These are phyloP conservation scores for Oophaga sylvatica DNA, from an alignment of 2,797 vertebrate genomes.

Conservation along the genomic window DNA sequence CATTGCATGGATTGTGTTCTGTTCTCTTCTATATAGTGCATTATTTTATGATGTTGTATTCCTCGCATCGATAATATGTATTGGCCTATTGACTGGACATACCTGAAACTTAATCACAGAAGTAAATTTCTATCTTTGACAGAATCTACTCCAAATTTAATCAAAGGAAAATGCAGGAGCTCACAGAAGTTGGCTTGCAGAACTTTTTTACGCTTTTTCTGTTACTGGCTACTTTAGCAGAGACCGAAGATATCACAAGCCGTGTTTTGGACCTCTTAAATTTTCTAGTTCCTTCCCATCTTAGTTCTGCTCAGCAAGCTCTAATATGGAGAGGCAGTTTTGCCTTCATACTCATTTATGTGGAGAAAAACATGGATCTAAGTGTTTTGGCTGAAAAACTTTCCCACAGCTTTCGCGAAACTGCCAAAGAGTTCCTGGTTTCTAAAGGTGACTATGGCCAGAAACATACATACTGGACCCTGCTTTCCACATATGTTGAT, in stretches of 20 bases:
- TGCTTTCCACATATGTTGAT: constrained; percentile 90
- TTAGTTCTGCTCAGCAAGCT: constrained; percentile 72
- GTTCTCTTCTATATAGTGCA: neutral
- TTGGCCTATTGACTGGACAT: neutral
- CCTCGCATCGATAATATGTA: neutral
- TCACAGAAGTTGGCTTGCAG: constrained; percentile 89
- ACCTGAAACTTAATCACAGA: neutral
- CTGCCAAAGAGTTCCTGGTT: constrained; percentile 90
- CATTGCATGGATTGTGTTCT: neutral
- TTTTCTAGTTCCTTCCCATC: constrained; percentile 77
- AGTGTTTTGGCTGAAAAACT: constrained; percentile 83
- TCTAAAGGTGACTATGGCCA: constrained; percentile 84
- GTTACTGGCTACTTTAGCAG: constrained; percentile 81
- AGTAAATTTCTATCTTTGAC: neutral
- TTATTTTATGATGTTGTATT: neutral
- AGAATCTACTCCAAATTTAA: constrained; percentile 98
- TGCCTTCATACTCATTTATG: constrained; percentile 85
- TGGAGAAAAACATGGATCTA: constrained; percentile 87
- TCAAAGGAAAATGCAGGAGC: constrained; percentile 89
- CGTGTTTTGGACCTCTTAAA: constrained; percentile 84
- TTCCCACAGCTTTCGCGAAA: constrained; percentile 82
- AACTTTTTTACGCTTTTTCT: constrained; percentile 93
- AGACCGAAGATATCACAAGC: constrained; percentile 87
- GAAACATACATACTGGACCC: constrained; percentile 86
- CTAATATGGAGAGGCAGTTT: constrained; percentile 89